Evolutionary conservation across 2,888 invertebrate genomes (phyloP), one percentile per base, ranked within the genome.

Genomic region (Cordilura impudica): DNA sequence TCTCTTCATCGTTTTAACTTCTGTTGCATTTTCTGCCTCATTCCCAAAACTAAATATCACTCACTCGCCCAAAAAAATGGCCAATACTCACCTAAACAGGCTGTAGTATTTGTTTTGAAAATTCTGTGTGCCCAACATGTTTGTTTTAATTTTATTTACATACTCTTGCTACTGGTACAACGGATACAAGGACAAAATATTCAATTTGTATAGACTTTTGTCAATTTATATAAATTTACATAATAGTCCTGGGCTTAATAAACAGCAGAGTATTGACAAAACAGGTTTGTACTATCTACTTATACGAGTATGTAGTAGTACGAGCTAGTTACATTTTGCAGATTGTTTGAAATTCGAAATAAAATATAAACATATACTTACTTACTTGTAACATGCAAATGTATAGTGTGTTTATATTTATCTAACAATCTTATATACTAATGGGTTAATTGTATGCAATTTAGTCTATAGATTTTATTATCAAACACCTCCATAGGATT

Each of bases 151-250:
- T 65, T n/a, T 75, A 67, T 75, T 75, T 71, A 61, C 65, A 66
- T 53, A 56, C 72, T 23, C n/a, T n/a, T n/a, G n/a, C 35, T 39
- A 39, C 35, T 39, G n/a, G n/a, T n/a, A n/a, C n/a, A 39, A 39
- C 4, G n/a, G 12, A 39, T 39, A 21, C 43, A 26, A 29, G 51
- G 16, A 53, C 43, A 35, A 72, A 61, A 79, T 72, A 67, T 79
- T 79, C 75, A 79, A 79, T 79, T 79, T 79, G 79, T 79, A 75
- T 79, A 79, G 79, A 75, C 66, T 71, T 63, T 75, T 79, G 75
- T 67, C 71, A 79, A 71, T 79, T 79, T 79, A 75, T 79, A 75
- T 66, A 79, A 79, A 79, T 75, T 75, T 63, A 75, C 75, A 74
- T 79, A 66, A 71, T 66, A 61, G 70, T 49, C 47, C 70, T 70